Percentiles rank a stretch among this genome's conserved stretches.
These are phyloP conservation scores for Caenorhabditis sulstoni DNA, from an alignment of 2,888 invertebrate species.

Conservation along the genomic window DNA sequence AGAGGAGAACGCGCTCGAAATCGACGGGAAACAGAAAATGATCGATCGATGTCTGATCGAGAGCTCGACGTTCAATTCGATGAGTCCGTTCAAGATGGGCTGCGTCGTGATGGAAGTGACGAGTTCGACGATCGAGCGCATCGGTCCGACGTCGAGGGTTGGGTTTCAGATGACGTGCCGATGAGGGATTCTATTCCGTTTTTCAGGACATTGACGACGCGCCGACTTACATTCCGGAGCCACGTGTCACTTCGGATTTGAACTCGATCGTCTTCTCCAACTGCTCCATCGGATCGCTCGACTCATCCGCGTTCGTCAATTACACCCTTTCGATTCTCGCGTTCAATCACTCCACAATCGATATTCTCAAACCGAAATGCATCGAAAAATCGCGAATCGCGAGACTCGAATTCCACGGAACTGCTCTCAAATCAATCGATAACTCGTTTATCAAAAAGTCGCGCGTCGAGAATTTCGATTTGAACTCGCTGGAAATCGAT, in stretches of 20 bases:
- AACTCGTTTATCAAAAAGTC: slow-evolving; percentile 33
- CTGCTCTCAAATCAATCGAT: slow-evolving; percentile 12
- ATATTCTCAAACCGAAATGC: slow-evolving; percentile 11
- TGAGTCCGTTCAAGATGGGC: slow-evolving; percentile 43
- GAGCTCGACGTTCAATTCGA: slow-evolving; percentile 19
- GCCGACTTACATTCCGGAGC: slow-evolving; percentile 16
- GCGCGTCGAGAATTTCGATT: slow-evolving; percentile 18
- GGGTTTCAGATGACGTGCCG: background rate
- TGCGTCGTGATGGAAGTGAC: slow-evolving; percentile 38
- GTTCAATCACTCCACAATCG: slow-evolving; percentile 43
- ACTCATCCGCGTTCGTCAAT: slow-evolving; percentile 34
- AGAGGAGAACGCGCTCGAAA: slow-evolving; percentile 11
- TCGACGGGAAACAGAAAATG: slow-evolving; percentile 14
- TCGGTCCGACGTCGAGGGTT: slow-evolving; percentile 41
- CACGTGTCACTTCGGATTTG: slow-evolving; percentile 2
- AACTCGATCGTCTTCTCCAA: slow-evolving; percentile 50
- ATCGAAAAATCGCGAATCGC: slow-evolving; percentile 52
- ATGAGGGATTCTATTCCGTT: background rate
- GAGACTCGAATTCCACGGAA: slow-evolving; percentile 15
- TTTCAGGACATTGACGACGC: slow-evolving; percentile 29
- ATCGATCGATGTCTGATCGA: slow-evolving; percentile 13
- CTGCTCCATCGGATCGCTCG: slow-evolving; percentile 45
- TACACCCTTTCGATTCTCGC: slow-evolving; percentile 29
- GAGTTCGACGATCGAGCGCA: slow-evolving; percentile 32
- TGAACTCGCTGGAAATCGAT: slow-evolving; percentile 38